A percentile compares a stretch with the other conserved stretches of the same genome.
phyloP scores from a whole-genome alignment of 1,140 invertebrate species.

The Stegodyphus mimosarum region DNA sequence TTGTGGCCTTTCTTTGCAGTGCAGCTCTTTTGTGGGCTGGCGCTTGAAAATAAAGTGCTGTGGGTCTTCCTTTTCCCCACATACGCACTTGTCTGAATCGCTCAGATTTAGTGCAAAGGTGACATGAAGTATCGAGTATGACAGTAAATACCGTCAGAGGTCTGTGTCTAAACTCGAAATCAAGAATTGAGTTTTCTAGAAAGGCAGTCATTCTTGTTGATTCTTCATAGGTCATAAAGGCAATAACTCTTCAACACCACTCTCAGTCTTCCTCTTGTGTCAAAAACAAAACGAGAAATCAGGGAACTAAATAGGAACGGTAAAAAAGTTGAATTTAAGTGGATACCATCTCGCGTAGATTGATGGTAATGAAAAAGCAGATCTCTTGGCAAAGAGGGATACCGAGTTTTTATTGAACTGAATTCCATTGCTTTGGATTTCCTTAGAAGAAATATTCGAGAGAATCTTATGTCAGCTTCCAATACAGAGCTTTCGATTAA shows the following conservation, averaged over 20 bases:
- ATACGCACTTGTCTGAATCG: no score
- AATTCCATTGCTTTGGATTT: background rate
- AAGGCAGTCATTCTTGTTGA: background rate
- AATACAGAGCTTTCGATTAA: background rate
- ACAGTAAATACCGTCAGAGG: no score
- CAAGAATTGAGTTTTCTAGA: background rate
- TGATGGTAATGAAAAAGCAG: background rate
- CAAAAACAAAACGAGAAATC: background rate
- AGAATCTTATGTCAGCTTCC: background rate
- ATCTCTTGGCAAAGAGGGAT: background rate
- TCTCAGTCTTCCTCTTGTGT: background rate
- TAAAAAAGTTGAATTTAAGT: background rate
- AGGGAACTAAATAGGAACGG: background rate
- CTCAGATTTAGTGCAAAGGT: no score
- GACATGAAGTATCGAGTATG: no score
- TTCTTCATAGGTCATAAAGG: background rate
- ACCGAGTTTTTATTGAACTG: background rate
- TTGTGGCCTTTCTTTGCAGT: no score
- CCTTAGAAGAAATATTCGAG: background rate
- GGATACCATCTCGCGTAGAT: background rate
- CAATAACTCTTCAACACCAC: background rate
- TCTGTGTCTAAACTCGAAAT: background rate
- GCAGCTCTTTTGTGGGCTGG: no score
- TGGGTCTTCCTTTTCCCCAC: no score
- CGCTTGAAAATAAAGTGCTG: no score